Evolutionary conservation across 2,888 invertebrate genomes (phyloP), one percentile per base, ranked within the genome.

Genomic region (Cacoxenus indagator): DNA sequence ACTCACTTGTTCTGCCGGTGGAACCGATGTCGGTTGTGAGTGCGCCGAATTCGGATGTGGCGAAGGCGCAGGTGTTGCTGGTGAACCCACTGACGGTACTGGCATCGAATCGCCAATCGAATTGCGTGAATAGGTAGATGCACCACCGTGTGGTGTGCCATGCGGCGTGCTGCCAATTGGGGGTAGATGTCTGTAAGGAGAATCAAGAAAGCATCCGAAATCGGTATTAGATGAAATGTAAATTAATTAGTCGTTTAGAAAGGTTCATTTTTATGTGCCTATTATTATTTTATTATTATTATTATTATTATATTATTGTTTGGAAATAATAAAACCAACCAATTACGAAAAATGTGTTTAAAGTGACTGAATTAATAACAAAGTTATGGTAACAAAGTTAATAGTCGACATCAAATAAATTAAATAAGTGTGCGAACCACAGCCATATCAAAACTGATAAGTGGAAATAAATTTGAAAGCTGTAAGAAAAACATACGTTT

Each of bases 1-100:
- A 80, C 76, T 83, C 82, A 88, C 88, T 82, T 88, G 88, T 81
- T 88, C 88, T 72, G 89, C 89, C 59, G 92, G 91, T 70, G 92
- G 92, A 73, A 92, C 92, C 14, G 92, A 92, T 9, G 92, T 91
- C 73, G 92, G 93, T 82, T 94, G 93, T 72, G 93, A 93, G 76
- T 93, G 92, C 67, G 93, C 91, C 67, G 88, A 88, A 75, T 87
- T 87, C 27, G 93, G 94, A 65, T 93, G 93, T 2, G 93, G 91
- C 48, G 91, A 91, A 69, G 92, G 91, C 59, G 91, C 91, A 69
- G 92, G 91, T 73, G 93, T 92, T 71, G 92, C 90, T 68, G 94
- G 92, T 68, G 92, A 90, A 1, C 90, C 93, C 51, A 92, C 91
- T 8, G 91, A 91, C 24, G 88, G 85, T 69, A 87, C 83, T 9